A percentile compares a stretch with the other conserved stretches of the same genome.
These are phyloP conservation scores for Spermophilus dauricus DNA, from an alignment of 2,113 vertebrate species.

Conservation along the genomic window DNA sequence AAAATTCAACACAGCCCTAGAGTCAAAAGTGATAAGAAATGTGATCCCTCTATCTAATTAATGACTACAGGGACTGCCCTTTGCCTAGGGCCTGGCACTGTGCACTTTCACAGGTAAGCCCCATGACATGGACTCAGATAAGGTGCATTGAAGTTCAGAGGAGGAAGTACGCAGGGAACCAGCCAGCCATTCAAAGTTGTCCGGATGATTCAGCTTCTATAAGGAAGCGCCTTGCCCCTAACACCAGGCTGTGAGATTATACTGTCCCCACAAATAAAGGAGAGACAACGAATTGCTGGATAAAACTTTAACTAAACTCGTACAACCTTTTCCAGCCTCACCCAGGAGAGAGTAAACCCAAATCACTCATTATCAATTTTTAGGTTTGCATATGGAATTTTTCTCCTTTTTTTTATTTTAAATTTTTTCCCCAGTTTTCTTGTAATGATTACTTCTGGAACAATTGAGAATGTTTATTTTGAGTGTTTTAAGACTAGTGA, in stretches of 20 bases:
- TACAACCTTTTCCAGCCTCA: neutral
- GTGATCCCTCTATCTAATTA: neutral
- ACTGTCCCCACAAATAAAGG: no score
- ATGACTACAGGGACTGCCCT: neutral
- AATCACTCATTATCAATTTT: neutral
- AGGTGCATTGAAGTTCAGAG: neutral
- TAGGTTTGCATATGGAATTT: neutral
- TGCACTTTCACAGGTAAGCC: neutral
- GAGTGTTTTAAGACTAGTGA: neutral
- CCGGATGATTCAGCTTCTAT: neutral
- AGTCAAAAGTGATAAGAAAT: neutral
- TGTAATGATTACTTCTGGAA: neutral
- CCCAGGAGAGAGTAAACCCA: neutral
- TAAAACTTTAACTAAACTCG: neutral
- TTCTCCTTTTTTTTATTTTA: no score
- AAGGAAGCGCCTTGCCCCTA: neutral
- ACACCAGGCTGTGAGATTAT: neutral
- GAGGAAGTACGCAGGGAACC: neutral
- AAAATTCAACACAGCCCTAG: neutral
- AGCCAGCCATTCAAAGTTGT: neutral
- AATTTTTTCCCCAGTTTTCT: neutral
- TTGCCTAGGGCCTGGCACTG: no score
- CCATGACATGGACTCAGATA: neutral
- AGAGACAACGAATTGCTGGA: no score
- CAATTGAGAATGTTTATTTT: neutral